Conservation (phyloP, 2,113 vertebrate genomes). For the Hippocampus barbouri region DNA sequence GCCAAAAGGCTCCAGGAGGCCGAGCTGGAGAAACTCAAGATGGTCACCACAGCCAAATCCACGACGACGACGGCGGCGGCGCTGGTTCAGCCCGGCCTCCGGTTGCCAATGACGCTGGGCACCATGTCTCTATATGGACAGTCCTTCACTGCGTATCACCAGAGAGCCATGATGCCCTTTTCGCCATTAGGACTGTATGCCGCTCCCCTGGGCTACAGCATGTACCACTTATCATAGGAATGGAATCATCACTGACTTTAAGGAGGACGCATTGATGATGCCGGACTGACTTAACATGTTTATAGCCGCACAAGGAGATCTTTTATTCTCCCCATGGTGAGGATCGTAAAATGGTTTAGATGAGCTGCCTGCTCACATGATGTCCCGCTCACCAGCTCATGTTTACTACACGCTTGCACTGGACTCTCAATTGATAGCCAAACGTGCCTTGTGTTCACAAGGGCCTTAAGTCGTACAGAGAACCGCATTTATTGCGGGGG, state of each 20-base stretch:
- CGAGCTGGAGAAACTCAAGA: conserved; percentile 74
- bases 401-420: conserved; percentile 49
- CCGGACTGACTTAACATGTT: conserved; percentile 15
- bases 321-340: conserved; percentile 17
- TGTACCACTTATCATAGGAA: conserved; percentile 70
- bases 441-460: conserved; percentile 28
- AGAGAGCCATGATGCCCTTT: conserved; percentile 67
- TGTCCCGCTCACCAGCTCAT: conserved; percentile 11
- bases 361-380: background rate
- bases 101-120: conserved; percentile 63
- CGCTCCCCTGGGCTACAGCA: conserved; percentile 67
- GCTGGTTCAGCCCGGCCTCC: conserved; percentile 59
- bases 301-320: conserved; percentile 30
- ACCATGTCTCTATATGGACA: conserved; percentile 69
- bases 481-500: background rate
- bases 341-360: conserved; percentile 38
- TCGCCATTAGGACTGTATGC: conserved; percentile 68
- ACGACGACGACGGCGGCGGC: conserved; percentile 28
- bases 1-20: conserved; percentile 77
- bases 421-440: conserved; percentile 4
- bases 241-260: conserved; percentile 30
- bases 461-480: conserved; percentile 16
- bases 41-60: conserved; percentile 63
- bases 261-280: conserved; percentile 22
- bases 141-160: conserved; percentile 60